Conservation (phyloP, 2,113 vertebrate genomes). For the Polypterus senegalus region DNA sequence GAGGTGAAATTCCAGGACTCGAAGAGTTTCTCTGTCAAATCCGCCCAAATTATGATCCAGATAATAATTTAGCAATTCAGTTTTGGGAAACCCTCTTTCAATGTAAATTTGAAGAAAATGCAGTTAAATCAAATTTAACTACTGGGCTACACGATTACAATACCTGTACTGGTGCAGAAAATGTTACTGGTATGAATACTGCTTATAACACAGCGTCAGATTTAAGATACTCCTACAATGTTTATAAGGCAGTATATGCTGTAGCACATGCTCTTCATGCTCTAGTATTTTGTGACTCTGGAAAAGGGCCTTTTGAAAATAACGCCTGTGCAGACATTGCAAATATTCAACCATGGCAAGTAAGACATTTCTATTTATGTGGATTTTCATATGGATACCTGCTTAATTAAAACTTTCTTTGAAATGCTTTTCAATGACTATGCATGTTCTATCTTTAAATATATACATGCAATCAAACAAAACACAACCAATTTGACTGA, state of each 20-base stretch:
- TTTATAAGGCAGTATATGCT: constrained; percentile 5
- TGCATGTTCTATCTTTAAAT: too few relatives aligned
- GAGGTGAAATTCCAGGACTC: constrained; percentile 1
- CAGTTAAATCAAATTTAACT: too few relatives aligned
- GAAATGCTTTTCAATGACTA: too few relatives aligned
- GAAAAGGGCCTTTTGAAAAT: background rate
- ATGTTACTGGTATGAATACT: constrained; percentile 21
- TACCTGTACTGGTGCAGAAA: constrained; percentile 34
- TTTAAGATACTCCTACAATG: constrained; percentile 22
- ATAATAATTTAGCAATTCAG: background rate
- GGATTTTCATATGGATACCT: too few relatives aligned
- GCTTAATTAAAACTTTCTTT: too few relatives aligned
- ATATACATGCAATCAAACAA: too few relatives aligned
- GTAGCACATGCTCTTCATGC: constrained; percentile 2
- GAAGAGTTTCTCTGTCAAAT: constrained; percentile 3
- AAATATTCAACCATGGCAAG: constrained; percentile 2
- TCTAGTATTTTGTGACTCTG: background rate
- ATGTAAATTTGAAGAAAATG: constrained; percentile 29
- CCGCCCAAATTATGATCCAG: background rate
- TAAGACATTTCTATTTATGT: background rate
- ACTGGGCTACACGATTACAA: too few relatives aligned
- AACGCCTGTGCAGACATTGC: background rate
- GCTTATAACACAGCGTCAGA: constrained; percentile 23
- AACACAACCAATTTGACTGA: too few relatives aligned
- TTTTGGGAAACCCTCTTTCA: constrained; percentile 28